Base-by-base conservation (phyloP, 2,888 invertebrate species). In the Spisula solida region DNA sequence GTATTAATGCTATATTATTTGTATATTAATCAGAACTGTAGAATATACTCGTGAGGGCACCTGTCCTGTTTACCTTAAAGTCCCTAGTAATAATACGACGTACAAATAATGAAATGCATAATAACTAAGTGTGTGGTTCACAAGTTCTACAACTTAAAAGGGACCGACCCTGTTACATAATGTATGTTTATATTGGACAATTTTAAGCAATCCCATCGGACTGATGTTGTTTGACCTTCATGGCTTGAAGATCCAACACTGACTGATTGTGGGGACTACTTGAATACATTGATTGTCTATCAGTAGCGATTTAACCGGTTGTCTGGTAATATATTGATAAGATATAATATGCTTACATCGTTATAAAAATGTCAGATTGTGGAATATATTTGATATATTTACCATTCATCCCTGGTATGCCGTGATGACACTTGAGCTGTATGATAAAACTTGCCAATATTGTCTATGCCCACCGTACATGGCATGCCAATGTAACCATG, bases 311-410 rank as follows among this genome's bases (percentile, higher is more conserved):
- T 25, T 66, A 66, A n/a, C 25, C n/a, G 60, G 60, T 66, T 66
- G 60, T 66, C 60, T 25, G 25, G 60, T 66, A 25, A 60, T n/a
- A n/a, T n/a, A n/a, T 66, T n/a, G 60, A 66, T 66, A 66, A 66
- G 60, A 25, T 25, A 25, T 66, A 25, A 66, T 25, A 66, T 66
- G 2, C n/a, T 25, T 66, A 66, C 60, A 66, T 66, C 60, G 60
- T n/a, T 66, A 66, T 66, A 66, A 66, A 66, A 10, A 66, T 66
- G 60, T 66, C 60, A 66, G 25, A 25, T 66, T 66, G 60, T 0
- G 5, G 60, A 66, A 66, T 66, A 66, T 66, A 10, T n/a, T 66
- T 66, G 60, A 66, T 66, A 66, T 25, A 25, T 66, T 66, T 25
- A 66, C 20, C 60, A 66, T 66, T 66, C 60, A 10, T 25, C 25